Percentiles rank a stretch among this genome's conserved stretches.
Conservation (phyloP, 23 tunicate species). For the Corella eumyota region DNA sequence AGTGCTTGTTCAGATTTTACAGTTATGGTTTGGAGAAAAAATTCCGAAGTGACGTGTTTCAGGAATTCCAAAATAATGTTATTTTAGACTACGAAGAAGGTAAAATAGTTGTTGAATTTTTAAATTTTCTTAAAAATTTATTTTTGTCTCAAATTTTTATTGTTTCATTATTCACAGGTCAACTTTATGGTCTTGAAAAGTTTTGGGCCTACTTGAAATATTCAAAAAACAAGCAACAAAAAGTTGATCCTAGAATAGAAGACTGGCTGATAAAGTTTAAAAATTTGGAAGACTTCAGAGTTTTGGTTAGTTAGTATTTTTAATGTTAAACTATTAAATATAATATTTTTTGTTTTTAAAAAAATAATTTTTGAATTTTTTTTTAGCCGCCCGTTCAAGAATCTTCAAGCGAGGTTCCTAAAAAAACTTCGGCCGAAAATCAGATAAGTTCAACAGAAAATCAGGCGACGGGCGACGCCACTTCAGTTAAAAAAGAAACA, state of each 20-base stretch:
- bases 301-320: conserved; percentile 41
- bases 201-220: conserved; percentile 91
- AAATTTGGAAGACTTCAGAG: conserved; percentile 80
- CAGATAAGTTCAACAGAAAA: too few relatives aligned
- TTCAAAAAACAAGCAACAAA: conserved; percentile 35
- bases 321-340: too few relatives aligned
- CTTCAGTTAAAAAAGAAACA: too few relatives aligned
- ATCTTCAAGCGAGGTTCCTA: too few relatives aligned
- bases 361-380: too few relatives aligned
- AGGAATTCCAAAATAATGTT: conserved; percentile 83
- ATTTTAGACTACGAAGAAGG: conserved; percentile 83
- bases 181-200: conserved; percentile 93
- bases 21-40: conserved; percentile 94
- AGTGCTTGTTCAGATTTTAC: conserved; percentile 95
- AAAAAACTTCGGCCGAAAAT: too few relatives aligned
- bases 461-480: too few relatives aligned
- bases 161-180: conserved; percentile 33
- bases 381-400: too few relatives aligned
- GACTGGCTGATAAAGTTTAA: conserved; percentile 69
- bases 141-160: background rate
- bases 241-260: conserved; percentile 40
- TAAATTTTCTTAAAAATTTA: background rate
- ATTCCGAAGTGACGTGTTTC: conserved; percentile 68
- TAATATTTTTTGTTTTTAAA: too few relatives aligned
- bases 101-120: conserved; percentile 2